Conservation (phyloP, 2,113 vertebrate genomes). For the Neolamprologus caudopunctatus region DNA sequence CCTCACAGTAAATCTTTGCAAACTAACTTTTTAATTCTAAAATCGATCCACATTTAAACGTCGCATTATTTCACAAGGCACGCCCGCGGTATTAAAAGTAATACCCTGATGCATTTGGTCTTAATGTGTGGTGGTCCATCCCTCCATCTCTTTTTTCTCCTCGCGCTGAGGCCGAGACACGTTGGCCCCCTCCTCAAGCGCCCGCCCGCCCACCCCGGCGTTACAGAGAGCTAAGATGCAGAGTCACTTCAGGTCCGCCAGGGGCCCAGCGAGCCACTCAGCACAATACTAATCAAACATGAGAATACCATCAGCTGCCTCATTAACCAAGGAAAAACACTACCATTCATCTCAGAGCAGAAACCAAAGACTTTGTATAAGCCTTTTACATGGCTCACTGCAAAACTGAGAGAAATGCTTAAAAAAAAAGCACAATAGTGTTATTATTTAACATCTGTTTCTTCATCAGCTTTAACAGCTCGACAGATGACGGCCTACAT, state of each 20-base stretch:
- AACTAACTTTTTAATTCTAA: constrained; percentile 82
- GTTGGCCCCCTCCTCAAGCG: neutral
- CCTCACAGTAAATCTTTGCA: constrained; percentile 78
- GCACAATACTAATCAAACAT: constrained; percentile 52
- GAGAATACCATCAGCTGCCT: constrained; percentile 53
- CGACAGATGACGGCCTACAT: constrained; percentile 37
- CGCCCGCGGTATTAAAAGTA: constrained; percentile 66
- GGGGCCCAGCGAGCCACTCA: constrained; percentile 12
- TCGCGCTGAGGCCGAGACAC: neutral
- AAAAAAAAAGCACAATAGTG: neutral
- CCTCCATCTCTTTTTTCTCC: constrained; percentile 21
- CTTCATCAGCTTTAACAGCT: constrained; percentile 40
- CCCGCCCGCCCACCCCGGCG: fast-evolving
- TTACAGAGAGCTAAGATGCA: neutral
- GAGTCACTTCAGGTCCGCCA: neutral
- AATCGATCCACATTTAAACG: constrained; percentile 74
- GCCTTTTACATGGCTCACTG: constrained; percentile 3
- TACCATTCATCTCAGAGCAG: constrained; percentile 36
- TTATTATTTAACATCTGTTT: constrained; percentile 57
- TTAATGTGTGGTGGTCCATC: constrained; percentile 52
- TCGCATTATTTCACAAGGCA: constrained; percentile 70
- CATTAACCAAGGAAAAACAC: constrained; percentile 51
- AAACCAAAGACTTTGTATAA: constrained; percentile 37
- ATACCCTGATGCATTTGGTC: constrained; percentile 63
- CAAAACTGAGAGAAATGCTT: constrained; percentile 18